These are phyloP conservation scores for Pangasianodon gigas DNA, from an alignment of 2,113 vertebrate genomes.

Conservation along the genomic window DNA sequence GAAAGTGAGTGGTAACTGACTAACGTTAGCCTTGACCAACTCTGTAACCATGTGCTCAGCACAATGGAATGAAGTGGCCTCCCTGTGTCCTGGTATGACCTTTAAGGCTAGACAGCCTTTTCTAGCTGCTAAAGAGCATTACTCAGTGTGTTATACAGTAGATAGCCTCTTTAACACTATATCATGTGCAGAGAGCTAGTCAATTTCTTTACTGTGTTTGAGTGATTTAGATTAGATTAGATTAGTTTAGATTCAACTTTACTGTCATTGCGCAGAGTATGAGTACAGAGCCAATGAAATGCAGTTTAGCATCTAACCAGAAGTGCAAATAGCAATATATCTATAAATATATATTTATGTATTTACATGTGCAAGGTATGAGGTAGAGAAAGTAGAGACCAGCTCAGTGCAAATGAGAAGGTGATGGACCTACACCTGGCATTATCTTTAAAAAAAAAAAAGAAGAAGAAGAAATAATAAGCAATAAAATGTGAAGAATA, in stretches of 20 bases:
- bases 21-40: conserved; percentile 29
- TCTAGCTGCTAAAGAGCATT: conserved; percentile 1
- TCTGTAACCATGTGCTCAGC: conserved; percentile 46
- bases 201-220: neutral
- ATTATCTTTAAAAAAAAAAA: conserved; percentile 16
- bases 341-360: too few species aligned
- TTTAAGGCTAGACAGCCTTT: conserved; percentile 22
- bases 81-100: conserved; percentile 42
- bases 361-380: too few species aligned
- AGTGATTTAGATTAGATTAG: neutral
- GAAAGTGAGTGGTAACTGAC: conserved; percentile 35
- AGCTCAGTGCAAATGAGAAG: too few species aligned
- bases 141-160: neutral
- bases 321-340: too few species aligned
- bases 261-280: too few species aligned
- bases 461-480: neutral
- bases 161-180: neutral
- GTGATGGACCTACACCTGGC: neutral
- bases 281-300: too few species aligned
- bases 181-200: neutral
- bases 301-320: too few species aligned
- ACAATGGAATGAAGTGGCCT: conserved; percentile 40
- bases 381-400: too few species aligned
- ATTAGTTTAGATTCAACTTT: too few species aligned
- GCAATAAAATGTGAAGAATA: neutral